Conservation (phyloP, 2,113 vertebrate species). For the Paratilapia polleni region DNA sequence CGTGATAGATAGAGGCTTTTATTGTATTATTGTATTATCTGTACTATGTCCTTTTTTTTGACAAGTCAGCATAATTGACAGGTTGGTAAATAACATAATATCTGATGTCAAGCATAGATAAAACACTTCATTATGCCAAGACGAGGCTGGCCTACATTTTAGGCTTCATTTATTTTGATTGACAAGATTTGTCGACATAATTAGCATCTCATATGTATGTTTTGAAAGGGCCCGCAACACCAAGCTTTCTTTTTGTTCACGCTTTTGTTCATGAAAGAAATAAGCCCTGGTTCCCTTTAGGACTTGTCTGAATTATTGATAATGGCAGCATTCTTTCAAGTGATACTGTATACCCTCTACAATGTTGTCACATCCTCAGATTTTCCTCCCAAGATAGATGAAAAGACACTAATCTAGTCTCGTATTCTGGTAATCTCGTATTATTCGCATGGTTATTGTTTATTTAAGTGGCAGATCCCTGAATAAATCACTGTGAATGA, state of each 20-base stretch:
- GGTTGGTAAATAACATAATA: neutral
- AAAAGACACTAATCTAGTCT: neutral
- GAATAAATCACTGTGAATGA: neutral
- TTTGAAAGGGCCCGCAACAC: slow-evolving; percentile 21
- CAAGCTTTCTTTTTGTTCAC: slow-evolving; percentile 40
- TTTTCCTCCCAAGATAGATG: slow-evolving; percentile 33
- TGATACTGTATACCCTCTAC: slow-evolving; percentile 64
- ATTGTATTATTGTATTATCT: neutral
- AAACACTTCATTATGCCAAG: slow-evolving; percentile 24
- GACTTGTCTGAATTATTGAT: slow-evolving; percentile 75
- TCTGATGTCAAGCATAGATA: slow-evolving; percentile 24
- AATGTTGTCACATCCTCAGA: slow-evolving; percentile 39
- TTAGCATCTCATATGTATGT: slow-evolving; percentile 46
- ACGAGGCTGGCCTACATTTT: slow-evolving; percentile 16
- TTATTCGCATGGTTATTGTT: neutral
- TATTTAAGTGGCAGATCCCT: neutral
- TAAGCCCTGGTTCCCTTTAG: slow-evolving; percentile 46
- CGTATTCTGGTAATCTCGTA: neutral
- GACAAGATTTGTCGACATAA: slow-evolving; percentile 36
- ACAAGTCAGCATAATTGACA: neutral
- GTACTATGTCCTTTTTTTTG: neutral
- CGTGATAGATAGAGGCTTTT: neutral
- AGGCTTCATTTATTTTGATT: slow-evolving; percentile 53
- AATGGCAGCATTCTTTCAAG: slow-evolving; percentile 59
- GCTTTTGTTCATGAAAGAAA: slow-evolving; percentile 65